Base-by-base conservation (phyloP, 2,113 vertebrate genomes). In the Mola mola region DNA sequence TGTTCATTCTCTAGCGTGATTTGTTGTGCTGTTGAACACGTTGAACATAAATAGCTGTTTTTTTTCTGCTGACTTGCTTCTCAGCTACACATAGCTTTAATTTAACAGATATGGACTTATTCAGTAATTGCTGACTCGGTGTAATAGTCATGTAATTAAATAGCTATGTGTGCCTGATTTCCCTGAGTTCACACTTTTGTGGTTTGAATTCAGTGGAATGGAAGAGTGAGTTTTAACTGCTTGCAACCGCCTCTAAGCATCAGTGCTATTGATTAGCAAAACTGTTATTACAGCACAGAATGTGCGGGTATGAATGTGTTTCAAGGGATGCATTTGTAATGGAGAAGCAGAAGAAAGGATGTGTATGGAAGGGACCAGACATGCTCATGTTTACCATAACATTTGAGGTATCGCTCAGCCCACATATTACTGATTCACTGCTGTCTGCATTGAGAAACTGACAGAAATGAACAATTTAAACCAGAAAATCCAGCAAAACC, bases 341-440 rank as follows among this genome's bases (percentile, higher is more conserved):
- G 21, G 15, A 25, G 55, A 42, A 36, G 17, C 26, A 36, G 20
- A 34, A 37, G 10, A 72, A 25, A 25, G 12, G 1, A 55, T 2
- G 44, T 51, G 20, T 16, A 47, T 42, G 4, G 17, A 56, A 44
- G 29, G 16, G 12, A 50, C 11, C 4, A 50, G 44, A 24, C 34
- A 47, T 65, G 13, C 24, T 49, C 11, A 40, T 46, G 29, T 65
- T 53, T 68, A 57, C 40, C 53, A 41, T 52, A 28, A 55, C 49
- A 66, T 21, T 51, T n/a, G n/a, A n/a, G 16, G 41, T 62, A 61
- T 50, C 1, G 16, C 51, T 76, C 67, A 63, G 22, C 66, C 53
- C 62, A 71, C 62, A 63, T 78, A 52, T 58, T 67, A 51, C 21
- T 65, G 63, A 77, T 40, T 68, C 59, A 57, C 43, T 57, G 28